A percentile compares a stretch with the other conserved stretches of the same genome.
These are phyloP conservation scores for Mallotus villosus DNA, from an alignment of 2,797 vertebrate species.

Conservation along the genomic window DNA sequence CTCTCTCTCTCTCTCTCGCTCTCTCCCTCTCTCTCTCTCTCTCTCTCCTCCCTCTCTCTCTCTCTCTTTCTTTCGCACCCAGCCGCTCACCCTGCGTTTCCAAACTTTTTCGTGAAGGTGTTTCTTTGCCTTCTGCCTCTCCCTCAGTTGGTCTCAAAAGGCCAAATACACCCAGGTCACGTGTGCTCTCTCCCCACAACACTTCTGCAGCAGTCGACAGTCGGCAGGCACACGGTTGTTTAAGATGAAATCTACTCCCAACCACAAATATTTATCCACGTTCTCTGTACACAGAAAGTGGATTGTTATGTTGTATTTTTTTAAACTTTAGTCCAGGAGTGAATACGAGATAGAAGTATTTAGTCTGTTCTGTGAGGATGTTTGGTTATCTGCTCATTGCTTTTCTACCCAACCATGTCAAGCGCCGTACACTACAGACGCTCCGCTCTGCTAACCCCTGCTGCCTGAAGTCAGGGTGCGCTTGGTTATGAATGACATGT, in stretches of 20 bases:
- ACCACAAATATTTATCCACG: slow-evolving; percentile 73
- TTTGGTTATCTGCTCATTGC: slow-evolving; percentile 60
- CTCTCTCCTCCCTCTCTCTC: slow-evolving; percentile 4
- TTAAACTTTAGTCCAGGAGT: slow-evolving; percentile 47
- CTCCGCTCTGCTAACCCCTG: slow-evolving; percentile 48
- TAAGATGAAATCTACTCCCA: slow-evolving; percentile 59
- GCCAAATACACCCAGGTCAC: slow-evolving; percentile 49
- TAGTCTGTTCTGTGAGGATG: slow-evolving; percentile 50
- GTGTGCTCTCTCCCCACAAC: slow-evolving; percentile 52
- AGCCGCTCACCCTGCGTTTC: slow-evolving; percentile 67
- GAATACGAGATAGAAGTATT: slow-evolving; percentile 63
- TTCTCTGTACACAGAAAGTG: slow-evolving; percentile 54
- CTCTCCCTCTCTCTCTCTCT: slow-evolving; percentile 3
- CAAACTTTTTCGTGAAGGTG: slow-evolving; percentile 56
- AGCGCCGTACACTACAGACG: slow-evolving; percentile 50
- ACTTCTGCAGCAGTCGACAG: slow-evolving; percentile 58
- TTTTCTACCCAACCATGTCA: slow-evolving; percentile 62
- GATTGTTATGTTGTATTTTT: slow-evolving; percentile 51
- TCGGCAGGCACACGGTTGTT: slow-evolving; percentile 52
- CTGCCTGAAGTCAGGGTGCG: slow-evolving; percentile 64
- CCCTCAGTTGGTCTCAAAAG: slow-evolving; percentile 50
- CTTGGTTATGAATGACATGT: slow-evolving; percentile 67
- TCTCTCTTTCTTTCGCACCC: slow-evolving; percentile 59
- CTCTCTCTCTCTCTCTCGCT: slow-evolving; percentile 37
- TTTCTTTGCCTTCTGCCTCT: slow-evolving; percentile 50